These are phyloP conservation scores for Chelmon rostratus DNA, from an alignment of 2,797 vertebrate genomes.

Conservation along the genomic window DNA sequence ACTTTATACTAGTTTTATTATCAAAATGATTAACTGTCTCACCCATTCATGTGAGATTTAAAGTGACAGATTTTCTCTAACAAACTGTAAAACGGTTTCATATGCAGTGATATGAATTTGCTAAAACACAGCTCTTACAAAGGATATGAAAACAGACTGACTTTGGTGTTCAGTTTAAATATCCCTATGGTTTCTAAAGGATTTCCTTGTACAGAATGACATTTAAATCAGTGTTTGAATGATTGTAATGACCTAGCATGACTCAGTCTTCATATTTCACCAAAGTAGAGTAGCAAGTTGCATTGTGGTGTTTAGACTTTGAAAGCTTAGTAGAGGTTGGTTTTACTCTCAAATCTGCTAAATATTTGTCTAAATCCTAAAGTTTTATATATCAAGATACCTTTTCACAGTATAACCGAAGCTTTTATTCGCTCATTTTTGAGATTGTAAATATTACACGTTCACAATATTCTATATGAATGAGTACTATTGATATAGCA, in stretches of 20 bases:
- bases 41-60: slow-evolving; percentile 54
- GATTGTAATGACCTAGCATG: slow-evolving; percentile 89
- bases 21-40: slow-evolving; percentile 55
- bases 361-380: slow-evolving; percentile 89
- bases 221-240: slow-evolving; percentile 82
- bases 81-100: slow-evolving; percentile 62
- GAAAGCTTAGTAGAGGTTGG: slow-evolving; percentile 86
- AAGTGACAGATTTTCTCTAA: slow-evolving; percentile 63
- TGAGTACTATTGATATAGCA: slow-evolving; percentile 83
- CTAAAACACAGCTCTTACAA: slow-evolving; percentile 54
- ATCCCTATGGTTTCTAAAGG: slow-evolving; percentile 76
- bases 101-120: slow-evolving; percentile 66
- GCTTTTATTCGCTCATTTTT: slow-evolving; percentile 91
- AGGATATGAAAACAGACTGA: slow-evolving; percentile 73
- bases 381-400: slow-evolving; percentile 86
- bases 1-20: slow-evolving; percentile 76
- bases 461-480: slow-evolving; percentile 88
- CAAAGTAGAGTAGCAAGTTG: slow-evolving; percentile 91
- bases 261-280: slow-evolving; percentile 87
- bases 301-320: slow-evolving; percentile 91
- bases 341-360: slow-evolving; percentile 91
- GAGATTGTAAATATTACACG: slow-evolving; percentile 96
- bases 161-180: slow-evolving; percentile 75
- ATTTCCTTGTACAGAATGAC: slow-evolving; percentile 85
- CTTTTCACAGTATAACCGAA: slow-evolving; percentile 90